Evolutionary conservation across 2,113 vertebrate genomes (phyloP).

Genomic region (Corythaixoides concolor): DNA sequence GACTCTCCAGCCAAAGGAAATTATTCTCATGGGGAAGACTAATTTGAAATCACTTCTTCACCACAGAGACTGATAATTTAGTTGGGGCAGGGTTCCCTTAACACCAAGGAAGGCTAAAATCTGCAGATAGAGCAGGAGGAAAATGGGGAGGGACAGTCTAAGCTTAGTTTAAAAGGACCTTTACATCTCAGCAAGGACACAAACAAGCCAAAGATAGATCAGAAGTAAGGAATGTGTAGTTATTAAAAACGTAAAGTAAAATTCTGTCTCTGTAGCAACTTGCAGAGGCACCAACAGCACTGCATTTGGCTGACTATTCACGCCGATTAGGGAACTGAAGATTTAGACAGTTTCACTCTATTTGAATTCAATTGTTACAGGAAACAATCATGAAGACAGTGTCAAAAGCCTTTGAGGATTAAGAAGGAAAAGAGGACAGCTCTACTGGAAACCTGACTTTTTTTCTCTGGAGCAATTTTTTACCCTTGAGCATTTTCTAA

Average conservation of each 20-base stretch:
- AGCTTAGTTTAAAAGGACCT: not conserved
- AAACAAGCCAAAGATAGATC: not conserved
- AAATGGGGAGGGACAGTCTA: not conserved
- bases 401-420: not conserved
- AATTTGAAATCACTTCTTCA: not conserved
- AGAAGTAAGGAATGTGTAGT: not conserved
- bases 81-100: not conserved
- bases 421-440: not conserved
- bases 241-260: not conserved
- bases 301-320: not conserved
- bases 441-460: not conserved
- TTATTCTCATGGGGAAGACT: not conserved
- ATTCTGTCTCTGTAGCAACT: not conserved
- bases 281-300: not conserved
- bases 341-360: not conserved
- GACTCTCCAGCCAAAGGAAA: not conserved
- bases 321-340: not conserved
- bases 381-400: not conserved
- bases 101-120: not conserved
- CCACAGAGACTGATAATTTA: not conserved
- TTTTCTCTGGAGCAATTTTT: not conserved
- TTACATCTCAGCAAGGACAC: not conserved
- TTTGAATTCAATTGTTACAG: not conserved
- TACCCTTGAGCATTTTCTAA: not conserved
- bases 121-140: not conserved